Conservation (phyloP, 2,888 invertebrate species). For the Epirrita christyi region DNA sequence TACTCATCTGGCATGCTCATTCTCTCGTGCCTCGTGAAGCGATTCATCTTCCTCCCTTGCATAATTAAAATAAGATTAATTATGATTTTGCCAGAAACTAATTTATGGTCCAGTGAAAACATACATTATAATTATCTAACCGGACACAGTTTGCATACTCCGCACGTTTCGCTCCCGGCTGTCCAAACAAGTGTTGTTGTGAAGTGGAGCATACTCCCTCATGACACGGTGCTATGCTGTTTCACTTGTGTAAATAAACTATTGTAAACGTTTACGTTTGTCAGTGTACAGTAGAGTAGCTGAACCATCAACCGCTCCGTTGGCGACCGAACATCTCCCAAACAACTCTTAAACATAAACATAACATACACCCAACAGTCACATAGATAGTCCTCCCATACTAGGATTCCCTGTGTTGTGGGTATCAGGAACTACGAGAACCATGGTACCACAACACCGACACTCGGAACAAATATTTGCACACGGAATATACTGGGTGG, state of each 20-base stretch:
- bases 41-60: neutral
- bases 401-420: too few species aligned
- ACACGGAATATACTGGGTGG: too few species aligned
- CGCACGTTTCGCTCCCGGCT: constrained; percentile 30
- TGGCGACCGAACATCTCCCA: too few species aligned
- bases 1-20: too few species aligned
- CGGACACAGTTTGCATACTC: constrained; percentile 7
- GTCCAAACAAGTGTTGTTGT: constrained; percentile 50
- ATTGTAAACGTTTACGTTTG: neutral
- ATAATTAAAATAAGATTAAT: neutral
- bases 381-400: too few species aligned
- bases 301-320: too few species aligned
- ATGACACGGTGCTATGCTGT: constrained; percentile 29
- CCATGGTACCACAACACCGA: too few species aligned
- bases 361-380: too few species aligned
- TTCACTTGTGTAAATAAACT: constrained; percentile 60
- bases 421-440: too few species aligned
- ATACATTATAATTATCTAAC: constrained; percentile 7
- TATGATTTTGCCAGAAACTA: neutral
- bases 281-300: neutral
- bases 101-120: neutral
- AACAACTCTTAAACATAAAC: too few species aligned
- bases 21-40: neutral
- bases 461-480: too few species aligned
- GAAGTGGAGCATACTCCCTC: constrained; percentile 40